Conservation (phyloP, 2,113 vertebrate species). For the Corvus hawaiiensis region DNA sequence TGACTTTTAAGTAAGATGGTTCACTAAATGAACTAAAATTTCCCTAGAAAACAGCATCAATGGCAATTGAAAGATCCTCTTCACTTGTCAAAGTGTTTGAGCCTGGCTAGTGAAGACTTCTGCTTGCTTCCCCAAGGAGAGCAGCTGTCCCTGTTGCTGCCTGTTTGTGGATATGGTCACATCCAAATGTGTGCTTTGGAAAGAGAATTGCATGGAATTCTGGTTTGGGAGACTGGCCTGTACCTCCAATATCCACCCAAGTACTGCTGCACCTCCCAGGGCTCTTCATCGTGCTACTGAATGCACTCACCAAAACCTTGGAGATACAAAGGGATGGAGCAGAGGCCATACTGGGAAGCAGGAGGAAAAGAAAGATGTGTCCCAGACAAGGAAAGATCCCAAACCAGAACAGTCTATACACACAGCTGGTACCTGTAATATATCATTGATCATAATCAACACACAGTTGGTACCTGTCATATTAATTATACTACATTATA, state of each 20-base stretch:
- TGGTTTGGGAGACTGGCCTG: background rate
- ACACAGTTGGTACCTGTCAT: no score
- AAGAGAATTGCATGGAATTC: background rate
- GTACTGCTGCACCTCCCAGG: background rate
- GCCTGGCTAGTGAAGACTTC: background rate
- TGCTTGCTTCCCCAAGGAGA: background rate
- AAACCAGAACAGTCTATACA: background rate
- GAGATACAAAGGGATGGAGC: background rate
- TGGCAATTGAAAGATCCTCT: background rate
- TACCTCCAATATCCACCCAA: background rate
- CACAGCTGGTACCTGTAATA: background rate
- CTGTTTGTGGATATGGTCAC: background rate
- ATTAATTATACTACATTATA: background rate
- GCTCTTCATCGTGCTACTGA: rapidly evolving
- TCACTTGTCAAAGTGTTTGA: background rate
- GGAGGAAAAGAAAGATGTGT: background rate
- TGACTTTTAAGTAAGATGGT: background rate
- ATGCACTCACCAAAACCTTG: background rate
- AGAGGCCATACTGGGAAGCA: background rate
- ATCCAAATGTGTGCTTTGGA: background rate
- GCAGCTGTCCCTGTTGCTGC: background rate
- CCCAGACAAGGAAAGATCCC: background rate
- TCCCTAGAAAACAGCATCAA: background rate
- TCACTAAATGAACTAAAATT: background rate
- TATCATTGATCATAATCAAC: background rate